Conservation (phyloP, 2,888 invertebrate genomes). For the Pyralis farinalis region DNA sequence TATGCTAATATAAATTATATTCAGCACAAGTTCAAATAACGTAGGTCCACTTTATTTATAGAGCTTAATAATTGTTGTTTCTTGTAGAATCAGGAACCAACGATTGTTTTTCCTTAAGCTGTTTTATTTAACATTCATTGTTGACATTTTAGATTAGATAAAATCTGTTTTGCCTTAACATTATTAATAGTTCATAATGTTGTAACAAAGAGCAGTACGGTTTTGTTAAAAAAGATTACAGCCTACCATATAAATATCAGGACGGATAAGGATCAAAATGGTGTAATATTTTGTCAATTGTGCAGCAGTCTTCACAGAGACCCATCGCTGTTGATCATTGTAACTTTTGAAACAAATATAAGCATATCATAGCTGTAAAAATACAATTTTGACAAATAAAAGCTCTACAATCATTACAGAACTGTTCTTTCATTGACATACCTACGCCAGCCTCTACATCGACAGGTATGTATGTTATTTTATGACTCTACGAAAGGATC, state of each 20-base stretch:
- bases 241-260: conserved; percentile 40
- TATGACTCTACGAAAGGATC: too few relatives aligned
- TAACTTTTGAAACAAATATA: conserved; percentile 87
- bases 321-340: conserved; percentile 81
- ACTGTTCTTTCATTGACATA: conserved; percentile 44
- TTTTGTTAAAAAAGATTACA: conserved; percentile 70
- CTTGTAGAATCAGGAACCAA: conserved; percentile 41
- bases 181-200: conserved; percentile 73
- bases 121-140: conserved; percentile 79
- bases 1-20: conserved; percentile 60
- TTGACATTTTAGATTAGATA: conserved; percentile 77
- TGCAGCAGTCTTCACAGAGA: conserved; percentile 61
- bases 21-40: conserved; percentile 78
- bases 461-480: neutral
- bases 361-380: conserved; percentile 97
- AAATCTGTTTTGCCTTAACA: conserved; percentile 79
- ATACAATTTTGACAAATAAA: conserved; percentile 91
- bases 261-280: conserved; percentile 57
- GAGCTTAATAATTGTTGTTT: conserved; percentile 60
- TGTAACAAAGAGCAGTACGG: conserved; percentile 69
- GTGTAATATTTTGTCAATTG: conserved; percentile 74
- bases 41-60: conserved; percentile 77
- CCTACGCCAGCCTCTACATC: neutral
- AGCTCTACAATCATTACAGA: conserved; percentile 83
- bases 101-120: conserved; percentile 61